Evolutionary conservation across 2,797 vertebrate genomes (phyloP).

Genomic region (Lophotriccus pileatus): DNA sequence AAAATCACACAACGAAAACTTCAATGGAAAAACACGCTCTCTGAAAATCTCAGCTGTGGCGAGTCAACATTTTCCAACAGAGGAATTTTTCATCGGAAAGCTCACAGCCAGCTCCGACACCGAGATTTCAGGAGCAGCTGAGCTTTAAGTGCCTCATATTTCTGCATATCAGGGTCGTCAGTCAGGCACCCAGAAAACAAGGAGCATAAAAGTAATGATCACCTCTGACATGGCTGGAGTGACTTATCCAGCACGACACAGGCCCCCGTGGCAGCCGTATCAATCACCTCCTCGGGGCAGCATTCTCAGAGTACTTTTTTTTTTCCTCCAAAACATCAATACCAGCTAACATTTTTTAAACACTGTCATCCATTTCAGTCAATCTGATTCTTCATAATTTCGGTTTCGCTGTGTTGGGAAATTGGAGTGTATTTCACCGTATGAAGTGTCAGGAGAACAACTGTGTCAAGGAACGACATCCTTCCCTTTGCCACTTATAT

Average conservation of each 20-base stretch:
- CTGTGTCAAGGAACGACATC: background rate
- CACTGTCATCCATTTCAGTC: constrained; percentile 20
- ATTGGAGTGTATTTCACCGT: background rate
- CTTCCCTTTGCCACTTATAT: background rate
- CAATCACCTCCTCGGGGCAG: background rate
- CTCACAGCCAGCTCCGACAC: background rate
- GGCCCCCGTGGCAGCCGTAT: background rate
- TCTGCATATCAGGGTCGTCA: constrained; percentile 37
- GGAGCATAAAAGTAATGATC: constrained; percentile 18
- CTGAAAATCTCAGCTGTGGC: background rate
- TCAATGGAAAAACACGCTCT: background rate
- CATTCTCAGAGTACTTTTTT: background rate
- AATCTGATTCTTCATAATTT: constrained; percentile 9
- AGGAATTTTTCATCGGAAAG: background rate
- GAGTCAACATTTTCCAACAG: background rate
- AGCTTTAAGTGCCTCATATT: constrained; percentile 28
- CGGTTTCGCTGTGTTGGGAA: background rate
- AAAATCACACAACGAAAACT: background rate
- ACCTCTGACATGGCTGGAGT: constrained; percentile 28
- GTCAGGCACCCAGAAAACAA: background rate
- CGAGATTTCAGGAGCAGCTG: background rate
- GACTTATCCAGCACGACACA: background rate
- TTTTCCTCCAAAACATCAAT: background rate
- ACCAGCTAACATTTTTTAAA: constrained; percentile 28
- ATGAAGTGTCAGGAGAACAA: constrained; percentile 4